Base-by-base conservation (phyloP, 2,888 invertebrate genomes). In the Ophonus ardosiacus region DNA sequence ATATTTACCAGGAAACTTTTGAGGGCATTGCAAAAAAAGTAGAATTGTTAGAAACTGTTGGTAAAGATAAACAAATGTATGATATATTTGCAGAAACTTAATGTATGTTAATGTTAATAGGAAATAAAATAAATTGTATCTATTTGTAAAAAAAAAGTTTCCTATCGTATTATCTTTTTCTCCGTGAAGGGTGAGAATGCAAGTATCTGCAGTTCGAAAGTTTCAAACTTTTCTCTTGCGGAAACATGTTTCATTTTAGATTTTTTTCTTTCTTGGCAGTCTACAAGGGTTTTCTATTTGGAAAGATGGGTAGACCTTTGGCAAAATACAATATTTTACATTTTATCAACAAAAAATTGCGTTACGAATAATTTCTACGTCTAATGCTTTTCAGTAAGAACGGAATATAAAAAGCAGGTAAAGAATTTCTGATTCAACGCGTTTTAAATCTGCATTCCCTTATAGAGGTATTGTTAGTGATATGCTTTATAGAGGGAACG, bases 1-100 rank as follows among this genome's bases (percentile, higher is more conserved):
- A 99, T 89, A 95, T 99, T 87, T 99, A 99, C 91, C 96, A 98
- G 91, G 97, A 98, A 91, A 97, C 96, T 0, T 98, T 94, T 91
- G 98, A 98, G 89, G 93, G 94, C 88, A 96, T 97, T 92, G 43
- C 81, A 85, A 63, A 92, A 92, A 87, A 92, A n/a, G n/a, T 15
- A n/a, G 93, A 83, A 31, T 68, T 68, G 15, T 7, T 31, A 68
- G 7, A 38, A n/a, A 15, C 40, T 86, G 86, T 87, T 51, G 87
- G 87, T 31, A 87, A 88, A 88, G 82, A 86, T 86, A 89, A 90
- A 56, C 88, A 88, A 81, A 95, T 94, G 86, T 92, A 97, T 43
- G 98, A 98, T 90, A 98, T 98, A 98, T 98, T 98, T 92, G 94
- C 97, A 1, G 98, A 98, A 92, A 4, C 31, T 31, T 51, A 51